Evolutionary conservation across 2,113 vertebrate species (phyloP).

Genomic region (Antidorcas marsupialis): DNA sequence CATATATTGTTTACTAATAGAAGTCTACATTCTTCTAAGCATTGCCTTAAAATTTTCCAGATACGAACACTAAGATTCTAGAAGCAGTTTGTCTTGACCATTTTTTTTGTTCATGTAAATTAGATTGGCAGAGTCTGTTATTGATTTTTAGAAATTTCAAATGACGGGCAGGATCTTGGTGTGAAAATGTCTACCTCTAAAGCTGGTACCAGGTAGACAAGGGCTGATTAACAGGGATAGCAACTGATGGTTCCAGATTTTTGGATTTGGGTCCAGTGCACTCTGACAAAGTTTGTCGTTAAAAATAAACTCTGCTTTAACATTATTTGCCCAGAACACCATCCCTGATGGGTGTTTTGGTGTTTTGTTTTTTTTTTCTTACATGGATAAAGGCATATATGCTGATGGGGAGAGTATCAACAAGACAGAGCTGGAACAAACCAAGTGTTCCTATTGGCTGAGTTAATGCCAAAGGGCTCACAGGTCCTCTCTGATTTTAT

Average conservation of each 20-base stretch:
- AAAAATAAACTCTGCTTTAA: not conserved
- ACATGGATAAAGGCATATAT: not conserved
- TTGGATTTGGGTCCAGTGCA: accelerated
- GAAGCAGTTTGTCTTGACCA: not conserved
- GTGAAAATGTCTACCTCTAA: not conserved
- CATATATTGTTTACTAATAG: not conserved
- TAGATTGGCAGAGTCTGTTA: not conserved
- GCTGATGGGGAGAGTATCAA: not conserved
- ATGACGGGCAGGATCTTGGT: not conserved
- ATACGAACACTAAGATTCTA: not conserved
- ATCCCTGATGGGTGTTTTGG: accelerated
- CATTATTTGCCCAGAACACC: not conserved
- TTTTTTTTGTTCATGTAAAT: not conserved
- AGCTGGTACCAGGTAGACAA: not conserved
- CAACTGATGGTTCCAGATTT: not conserved
- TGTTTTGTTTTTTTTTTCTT: accelerated
- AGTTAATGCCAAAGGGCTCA: not conserved
- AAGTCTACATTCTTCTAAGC: not conserved
- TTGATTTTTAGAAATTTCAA: not conserved
- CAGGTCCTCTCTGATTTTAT: not conserved
- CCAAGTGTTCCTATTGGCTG: not conserved
- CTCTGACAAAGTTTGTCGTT: no score
- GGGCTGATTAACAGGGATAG: accelerated
- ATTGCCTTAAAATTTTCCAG: not conserved
- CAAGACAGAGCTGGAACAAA: not conserved